These are phyloP conservation scores for Saguinus midas DNA, from an alignment of 2,113 vertebrate species.

Conservation along the genomic window DNA sequence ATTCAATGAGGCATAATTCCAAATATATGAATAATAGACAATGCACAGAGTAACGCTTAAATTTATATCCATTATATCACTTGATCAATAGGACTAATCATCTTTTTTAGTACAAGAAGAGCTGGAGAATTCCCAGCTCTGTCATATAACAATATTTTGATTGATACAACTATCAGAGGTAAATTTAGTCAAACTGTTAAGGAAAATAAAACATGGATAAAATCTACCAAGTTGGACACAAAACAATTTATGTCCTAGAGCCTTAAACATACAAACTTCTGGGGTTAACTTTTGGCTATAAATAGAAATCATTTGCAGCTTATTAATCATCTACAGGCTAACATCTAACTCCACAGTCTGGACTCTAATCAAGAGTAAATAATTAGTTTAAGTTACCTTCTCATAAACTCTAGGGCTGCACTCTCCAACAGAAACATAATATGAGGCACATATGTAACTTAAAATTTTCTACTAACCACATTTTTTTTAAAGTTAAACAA, in stretches of 20 bases:
- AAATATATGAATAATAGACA: not conserved
- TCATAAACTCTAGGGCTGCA: not conserved
- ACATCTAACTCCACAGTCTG: not conserved
- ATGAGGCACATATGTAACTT: not conserved
- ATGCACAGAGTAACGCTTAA: not conserved
- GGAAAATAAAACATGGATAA: constrained; percentile 36
- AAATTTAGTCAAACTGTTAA: not conserved
- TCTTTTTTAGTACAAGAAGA: not conserved
- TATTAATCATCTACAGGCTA: not conserved
- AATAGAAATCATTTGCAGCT: not conserved
- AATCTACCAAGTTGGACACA: not conserved
- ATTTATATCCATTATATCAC: not conserved
- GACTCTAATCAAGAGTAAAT: not conserved
- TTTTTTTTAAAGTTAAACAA: not conserved
- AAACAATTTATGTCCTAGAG: not conserved
- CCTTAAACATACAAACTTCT: not conserved
- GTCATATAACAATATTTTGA: not conserved
- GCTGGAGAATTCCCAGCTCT: not conserved
- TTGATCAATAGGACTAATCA: not conserved
- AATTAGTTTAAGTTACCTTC: not conserved
- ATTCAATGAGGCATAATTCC: not conserved
- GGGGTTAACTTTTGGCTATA: not conserved
- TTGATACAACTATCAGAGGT: not conserved
- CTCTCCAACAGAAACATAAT: not conserved
- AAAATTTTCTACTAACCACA: constrained; percentile 2